Evolutionary conservation across 2,797 vertebrate genomes (phyloP), one percentile per base, ranked within the genome.

Genomic region (Tachyglossus aculeatus): DNA sequence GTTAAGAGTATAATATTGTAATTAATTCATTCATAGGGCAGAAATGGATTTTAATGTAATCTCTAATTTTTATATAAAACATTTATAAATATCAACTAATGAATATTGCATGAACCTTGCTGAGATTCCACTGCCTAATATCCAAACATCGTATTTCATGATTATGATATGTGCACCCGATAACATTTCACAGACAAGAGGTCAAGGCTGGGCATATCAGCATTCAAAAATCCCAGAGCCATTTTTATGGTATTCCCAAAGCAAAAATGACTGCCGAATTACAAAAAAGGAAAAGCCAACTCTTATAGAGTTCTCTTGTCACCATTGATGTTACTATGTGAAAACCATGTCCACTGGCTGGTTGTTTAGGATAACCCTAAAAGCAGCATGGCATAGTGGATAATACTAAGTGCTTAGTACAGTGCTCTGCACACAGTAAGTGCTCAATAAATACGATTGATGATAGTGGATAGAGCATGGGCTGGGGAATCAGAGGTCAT

Each of bases 61-160:
- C 77, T 84, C 29, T 77, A 7, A 79, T 79, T 67, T 74, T n/a
- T n/a, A 63, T 75, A 81, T 81, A 75, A 83, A 81, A 77, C 75
- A 50, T 61, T 74, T 66, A 79, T 83, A 86, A 83, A 85, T 79
- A 83, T 79, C 70, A 81, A 67, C 67, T 77, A 77, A 79, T 85
- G 3, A 50, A 83, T 85, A 71, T 77, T 77, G 75, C 67, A 74
- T 68, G 51, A 82, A 73, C 40, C 76, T 70, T 71, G 79, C 65
- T 81, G 5, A 25, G 52, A 2, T 71, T 82, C 73, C 51, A 19
- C 25, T 37, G 62, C 59, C 27, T 48, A 60, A 75, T 80, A 63
- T 71, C 65, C 65, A 73, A 85, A 79, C 43, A 75, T 68, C 78
- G 58, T 80, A 81, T 82, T 87, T 85, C 70, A 80, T 56, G 78